phyloP scores from a whole-genome alignment of 2,888 invertebrate genomes.

The Magallana nippona region DNA sequence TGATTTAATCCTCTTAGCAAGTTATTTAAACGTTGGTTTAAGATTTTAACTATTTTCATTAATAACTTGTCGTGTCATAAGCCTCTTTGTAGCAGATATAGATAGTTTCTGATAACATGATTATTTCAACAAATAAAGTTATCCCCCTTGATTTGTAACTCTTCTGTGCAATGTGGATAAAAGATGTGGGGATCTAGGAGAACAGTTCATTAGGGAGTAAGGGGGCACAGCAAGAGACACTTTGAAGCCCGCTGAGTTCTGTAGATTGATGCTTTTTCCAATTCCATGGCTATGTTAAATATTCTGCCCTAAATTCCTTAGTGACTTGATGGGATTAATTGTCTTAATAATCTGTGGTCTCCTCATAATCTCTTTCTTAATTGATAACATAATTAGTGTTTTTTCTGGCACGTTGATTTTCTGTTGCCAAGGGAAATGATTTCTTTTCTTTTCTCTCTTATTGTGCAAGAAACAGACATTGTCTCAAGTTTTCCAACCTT shows the following conservation, averaged over 20 bases:
- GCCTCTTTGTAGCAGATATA: neutral
- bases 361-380: neutral
- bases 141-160: constrained; percentile 2
- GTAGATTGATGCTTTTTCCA: constrained; percentile 2
- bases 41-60: constrained; percentile 1
- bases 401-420: neutral
- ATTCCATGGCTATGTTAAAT: constrained; percentile 10
- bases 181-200: neutral
- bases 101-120: neutral
- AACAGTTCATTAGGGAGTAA: neutral
- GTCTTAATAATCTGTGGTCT: neutral
- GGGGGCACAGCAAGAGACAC: neutral
- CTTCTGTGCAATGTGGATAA: neutral
- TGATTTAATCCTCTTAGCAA: constrained; percentile 12
- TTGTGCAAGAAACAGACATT: too few species aligned
- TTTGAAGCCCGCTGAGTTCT: constrained; percentile 4
- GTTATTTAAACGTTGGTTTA: constrained; percentile 27
- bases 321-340: neutral
- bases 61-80: neutral
- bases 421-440: neutral
- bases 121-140: neutral
- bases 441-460: neutral
- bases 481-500: neutral
- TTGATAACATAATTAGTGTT: constrained; percentile 1
- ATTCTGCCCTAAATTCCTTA: neutral